Evolutionary conservation across 2,888 invertebrate species (phyloP), one percentile per base, ranked within the genome.

Genomic region (Drosophila silvestris): DNA sequence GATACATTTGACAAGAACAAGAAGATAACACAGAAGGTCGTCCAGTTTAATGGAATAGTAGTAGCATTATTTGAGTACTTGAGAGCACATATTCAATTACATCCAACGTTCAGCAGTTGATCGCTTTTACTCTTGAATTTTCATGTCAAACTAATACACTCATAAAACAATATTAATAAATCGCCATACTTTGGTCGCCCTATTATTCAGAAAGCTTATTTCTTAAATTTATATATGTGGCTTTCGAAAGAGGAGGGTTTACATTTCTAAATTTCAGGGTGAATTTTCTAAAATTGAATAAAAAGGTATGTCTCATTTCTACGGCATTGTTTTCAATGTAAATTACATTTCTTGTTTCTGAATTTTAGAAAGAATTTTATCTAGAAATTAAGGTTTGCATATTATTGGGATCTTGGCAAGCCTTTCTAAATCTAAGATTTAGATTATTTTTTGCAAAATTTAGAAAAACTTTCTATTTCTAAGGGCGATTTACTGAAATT

Each of bases 11-110:
- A 53, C 37, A 19, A 41, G 19, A 57, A 37, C n/a, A 47, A 14
- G 16, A 28, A 47, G 57, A 41, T 32, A 41, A 28, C 28, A n/a
- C 19, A 37, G n/a, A 68, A 72, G 82, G 79, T 67, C 58, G 22
- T 4, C 14, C 39, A 12, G 19, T 32, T 50, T 52, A 64, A 37
- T n/a, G 30, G 62, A 58, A 56, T 6, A 33, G 16, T 16, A 33
- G 41, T 28, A 9, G 54, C 54, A n/a, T 26, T 67, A 56, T 68
- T 51, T 28, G 6, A 68, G 51, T 41, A 41, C 69, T 68, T 69
- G 57, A 37, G 19, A 33, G n/a, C 10, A 68, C 30, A 57, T 58
- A 69, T 68, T 58, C 9, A 28, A 52, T 69, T 68, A 44, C 52
- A 41, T 33, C 16, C 39, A 39, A 14, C 37, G 33, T 50, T 26